Evolutionary conservation across 2,113 vertebrate species (phyloP), one percentile per base, ranked within the genome.

Genomic region (Vidua chalybeata): DNA sequence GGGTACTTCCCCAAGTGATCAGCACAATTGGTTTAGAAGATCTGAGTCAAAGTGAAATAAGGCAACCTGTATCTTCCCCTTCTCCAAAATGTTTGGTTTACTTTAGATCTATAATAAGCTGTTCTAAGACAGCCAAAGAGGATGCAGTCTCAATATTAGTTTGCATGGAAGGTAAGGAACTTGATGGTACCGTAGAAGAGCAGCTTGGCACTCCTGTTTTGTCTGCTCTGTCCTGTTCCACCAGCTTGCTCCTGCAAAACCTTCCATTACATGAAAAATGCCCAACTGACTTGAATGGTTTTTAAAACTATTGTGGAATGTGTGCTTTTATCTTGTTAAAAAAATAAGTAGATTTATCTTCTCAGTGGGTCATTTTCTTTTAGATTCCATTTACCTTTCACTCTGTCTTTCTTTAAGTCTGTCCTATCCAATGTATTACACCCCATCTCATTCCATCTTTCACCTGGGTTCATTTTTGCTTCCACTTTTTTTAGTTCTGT

Each of bases 11-110:
- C 46, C 51, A 52, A 52, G 21, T 52, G 31, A 24, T 62, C 1
- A 2, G 4, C 2, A 3, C 10, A 37, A 8, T 59, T 0, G 0
- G 3, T 75, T 82, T 43, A 43, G 52, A 84, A 63, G 22, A 27
- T 59, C 12, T 33, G 48, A 52, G 48, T 39, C 24, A 55, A 78
- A 79, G 52, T 43, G 11, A 58, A 77, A 21, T 67, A 67, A 61
- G 18, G 21, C 16, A 56, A 6, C 27, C 4, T 0, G 0, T 76
- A 37, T 63, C 9, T 87, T 71, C 12, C 18, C 10, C 20, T 52
- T 83, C 39, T 71, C 69, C 35, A 51, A 51, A 82, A 55, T 13
- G 11, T n/a, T 73, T 63, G 9, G 9, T 62, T 87, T 71, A 54
- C 56, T 8, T 76, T 76, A 39, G 33, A 48, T 71, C 39, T 88